These are phyloP conservation scores for Calliopum simillimum DNA, from an alignment of 2,888 invertebrate genomes.

Conservation along the genomic window DNA sequence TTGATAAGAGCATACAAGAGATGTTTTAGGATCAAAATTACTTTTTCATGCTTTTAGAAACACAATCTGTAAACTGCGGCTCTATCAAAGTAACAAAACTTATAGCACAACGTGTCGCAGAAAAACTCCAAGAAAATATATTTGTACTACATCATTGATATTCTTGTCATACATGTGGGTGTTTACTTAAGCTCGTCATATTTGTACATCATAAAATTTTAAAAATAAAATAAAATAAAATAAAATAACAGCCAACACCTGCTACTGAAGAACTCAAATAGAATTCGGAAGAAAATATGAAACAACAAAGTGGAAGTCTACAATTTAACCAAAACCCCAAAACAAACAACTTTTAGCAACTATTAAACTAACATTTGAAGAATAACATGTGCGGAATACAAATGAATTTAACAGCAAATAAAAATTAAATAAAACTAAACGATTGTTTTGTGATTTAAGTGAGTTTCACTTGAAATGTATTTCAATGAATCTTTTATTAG, in stretches of 20 bases:
- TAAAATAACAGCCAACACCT: constrained; percentile 27
- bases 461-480: neutral
- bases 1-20: constrained; percentile 21
- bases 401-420: neutral
- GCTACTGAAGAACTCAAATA: neutral
- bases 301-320: neutral
- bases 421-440: neutral
- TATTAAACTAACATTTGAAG: neutral
- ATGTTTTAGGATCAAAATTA: constrained; percentile 27
- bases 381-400: neutral
- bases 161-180: neutral
- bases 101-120: too few species aligned
- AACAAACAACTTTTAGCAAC: neutral
- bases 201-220: constrained; percentile 29
- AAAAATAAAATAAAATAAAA: too few species aligned
- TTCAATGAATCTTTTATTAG: too few species aligned
- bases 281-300: neutral
- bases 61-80: constrained; percentile 11
- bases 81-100: neutral
- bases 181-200: neutral
- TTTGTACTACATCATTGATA: neutral
- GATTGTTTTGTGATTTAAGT: neutral
- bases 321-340: too few species aligned
- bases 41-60: constrained; percentile 11
- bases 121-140: too few species aligned